Evolutionary conservation across 1,140 invertebrate species (phyloP), one percentile per base, ranked within the genome.

Genomic region (Chelonus insularis): DNA sequence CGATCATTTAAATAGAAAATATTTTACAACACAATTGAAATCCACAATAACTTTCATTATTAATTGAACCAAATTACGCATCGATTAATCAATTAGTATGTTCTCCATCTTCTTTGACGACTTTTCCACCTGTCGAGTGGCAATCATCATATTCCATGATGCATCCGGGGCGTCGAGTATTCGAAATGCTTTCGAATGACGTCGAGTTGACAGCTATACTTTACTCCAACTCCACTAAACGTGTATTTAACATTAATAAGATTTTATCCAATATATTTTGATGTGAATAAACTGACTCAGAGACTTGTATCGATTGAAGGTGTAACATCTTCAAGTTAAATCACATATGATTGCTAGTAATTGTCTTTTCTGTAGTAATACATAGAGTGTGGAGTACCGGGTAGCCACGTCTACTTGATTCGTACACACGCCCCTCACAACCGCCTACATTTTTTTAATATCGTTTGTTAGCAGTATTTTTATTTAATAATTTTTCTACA

Each of bases 381-480:
- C 23, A 50, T 43, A 16, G 12, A 21, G 57, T 34, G 16, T 51
- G 21, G 34, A 60, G 23, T 37, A 52, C 32, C 34, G 47, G 45
- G 57, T 41, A 39, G 60, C 59, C 64, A 65, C 64, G 60, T 65
- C 55, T 58, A 39, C 57, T 64, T 37, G 16, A 16, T 23, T 37
- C 45, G 23, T 37, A 45, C 43, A 56, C 56, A 58, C 63, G 51
- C 59, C 63, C 54, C 60, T 56, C 45, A 47, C 57, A 48, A 50
- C 51, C 60, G 57, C 60, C 60, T 62, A 62, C 64, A 62, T 62
- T 63, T 56, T 25, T 12, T 21, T 43, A 56, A 59, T 58, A 47
- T 41, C 11, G 37, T 14, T 23, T 43, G 21, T 21, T 57, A 41
- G 6, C n/a, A 47, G 36, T 51, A 41, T 9, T 41, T 25, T 23